Base-by-base conservation (phyloP, 2,797 vertebrate genomes). In the Pagetopsis macropterus region DNA sequence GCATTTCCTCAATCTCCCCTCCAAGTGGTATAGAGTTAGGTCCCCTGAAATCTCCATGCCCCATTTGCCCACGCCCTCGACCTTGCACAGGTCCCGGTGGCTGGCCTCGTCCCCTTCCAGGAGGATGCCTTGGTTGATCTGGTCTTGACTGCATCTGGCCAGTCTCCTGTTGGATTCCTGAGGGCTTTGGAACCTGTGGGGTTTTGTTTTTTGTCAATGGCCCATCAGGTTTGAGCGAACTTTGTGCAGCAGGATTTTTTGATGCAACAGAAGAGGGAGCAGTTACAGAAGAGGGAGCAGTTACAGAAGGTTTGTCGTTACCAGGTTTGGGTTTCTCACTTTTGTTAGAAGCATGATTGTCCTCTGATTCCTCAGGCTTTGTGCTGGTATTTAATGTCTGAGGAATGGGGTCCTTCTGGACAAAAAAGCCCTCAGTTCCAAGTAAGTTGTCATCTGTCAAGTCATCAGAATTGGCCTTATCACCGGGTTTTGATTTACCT, bases 331-430 rank as follows among this genome's bases (percentile, higher is more conserved):
- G 40, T 48, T 87, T 88, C 49, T 72, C 61, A 19, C 5, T 55
- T 44, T 70, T 81, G 33, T 68, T 66, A 60, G 68, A 27, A 5
- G 45, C 49, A 45, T 71, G 73, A 9, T 46, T 71, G 17, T 8
- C 45, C n/a, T 81, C 75, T 1, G 64, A 14, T 50, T 81, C 75
- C 3, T 75, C 52, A 4, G 72, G 2, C 5, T 76, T 70, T 54
- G 56, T 33, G 2, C 65, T 66, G 27, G 72, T 59, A 19, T 60
- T 9, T 51, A 88, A 64, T 52, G 91, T 94, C 75, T 95, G 95
- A 65, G 95, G 94, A 87, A 95, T 95, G 0, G 95, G 94, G 61
- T 92, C 94, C 64, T 65, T 89, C 70, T 90, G 94, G 41, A 95
- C 81, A 89, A 95, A 95, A 84, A 95, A 95, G 1, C 87, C 88